These are phyloP conservation scores for Didymodactylos carnosus DNA, from an alignment of 2,888 invertebrate species.

Conservation along the genomic window DNA sequence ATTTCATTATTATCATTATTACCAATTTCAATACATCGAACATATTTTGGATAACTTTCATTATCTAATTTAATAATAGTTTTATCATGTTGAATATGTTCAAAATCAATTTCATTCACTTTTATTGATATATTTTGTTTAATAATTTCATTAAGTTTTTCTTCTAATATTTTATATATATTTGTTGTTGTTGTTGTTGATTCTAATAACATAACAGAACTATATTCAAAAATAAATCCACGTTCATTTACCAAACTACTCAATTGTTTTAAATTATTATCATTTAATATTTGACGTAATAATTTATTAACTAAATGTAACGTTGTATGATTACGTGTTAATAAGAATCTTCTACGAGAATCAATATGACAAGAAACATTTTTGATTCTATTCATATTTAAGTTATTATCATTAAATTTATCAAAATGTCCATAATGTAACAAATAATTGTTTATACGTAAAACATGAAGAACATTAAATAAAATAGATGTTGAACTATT, in stretches of 20 bases:
- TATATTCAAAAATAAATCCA: conserved; percentile 9
- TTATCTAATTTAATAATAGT: neutral
- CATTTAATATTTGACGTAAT: conserved; percentile 1
- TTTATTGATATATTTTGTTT: neutral
- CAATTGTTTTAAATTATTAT: conserved; percentile 2
- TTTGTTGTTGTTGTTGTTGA: neutral
- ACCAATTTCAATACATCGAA: conserved; percentile 7
- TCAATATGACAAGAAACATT: neutral
- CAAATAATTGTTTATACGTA: neutral
- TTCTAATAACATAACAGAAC: no score
- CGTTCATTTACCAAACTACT: neutral
- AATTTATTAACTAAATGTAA: conserved; percentile 5
- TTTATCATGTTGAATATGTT: neutral
- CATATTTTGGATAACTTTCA: conserved; percentile 6
- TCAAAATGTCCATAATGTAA: conserved; percentile 1
- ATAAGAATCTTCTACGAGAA: neutral
- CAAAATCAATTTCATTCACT: neutral
- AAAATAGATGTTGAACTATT: neutral
- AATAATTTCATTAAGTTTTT: neutral
- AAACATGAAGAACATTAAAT: neutral
- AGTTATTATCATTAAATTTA: no score
- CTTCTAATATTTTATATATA: neutral
- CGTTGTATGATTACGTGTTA: conserved; percentile 7
- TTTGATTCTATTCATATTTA: neutral
- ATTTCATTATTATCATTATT: neutral